phyloP scores from a whole-genome alignment of 2,797 vertebrate genomes.

The Hydrophis major region DNA sequence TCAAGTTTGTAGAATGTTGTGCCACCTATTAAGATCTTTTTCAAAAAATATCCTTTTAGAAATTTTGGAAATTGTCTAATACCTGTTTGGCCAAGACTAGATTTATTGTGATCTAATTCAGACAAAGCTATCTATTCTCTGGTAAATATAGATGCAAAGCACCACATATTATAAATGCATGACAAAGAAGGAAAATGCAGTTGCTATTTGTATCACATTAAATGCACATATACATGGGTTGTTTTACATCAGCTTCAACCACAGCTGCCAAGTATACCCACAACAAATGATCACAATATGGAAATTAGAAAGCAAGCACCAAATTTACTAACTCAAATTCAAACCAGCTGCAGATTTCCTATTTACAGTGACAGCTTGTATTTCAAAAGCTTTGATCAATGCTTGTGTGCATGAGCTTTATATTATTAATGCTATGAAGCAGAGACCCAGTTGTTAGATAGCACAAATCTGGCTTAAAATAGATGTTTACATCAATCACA shows the following conservation, averaged over 20 bases:
- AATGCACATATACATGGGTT: background rate
- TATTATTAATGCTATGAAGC: background rate
- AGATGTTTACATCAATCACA: background rate
- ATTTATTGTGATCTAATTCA: background rate
- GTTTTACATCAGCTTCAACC: background rate
- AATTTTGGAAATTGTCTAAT: background rate
- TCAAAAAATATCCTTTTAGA: background rate
- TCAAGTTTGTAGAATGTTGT: background rate
- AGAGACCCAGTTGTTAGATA: background rate
- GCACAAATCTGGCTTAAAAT: background rate
- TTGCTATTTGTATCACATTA: slow-evolving; percentile 11
- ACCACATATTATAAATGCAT: background rate
- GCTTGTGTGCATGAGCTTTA: background rate
- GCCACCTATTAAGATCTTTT: background rate
- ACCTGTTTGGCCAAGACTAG: background rate
- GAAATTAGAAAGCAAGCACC: slow-evolving; percentile 22
- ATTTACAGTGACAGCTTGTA: background rate
- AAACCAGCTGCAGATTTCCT: slow-evolving; percentile 18
- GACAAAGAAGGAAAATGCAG: background rate
- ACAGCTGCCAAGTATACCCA: slow-evolving; percentile 9
- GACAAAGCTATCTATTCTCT: too few relatives aligned
- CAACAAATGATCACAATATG: background rate
- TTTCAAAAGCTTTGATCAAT: slow-evolving; percentile 8
- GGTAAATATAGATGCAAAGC: background rate
- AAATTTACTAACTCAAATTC: slow-evolving; percentile 15